A percentile compares a stretch with the other conserved stretches of the same genome.
phyloP scores from a whole-genome alignment of 1,140 invertebrate genomes.

The Physella acuta region DNA sequence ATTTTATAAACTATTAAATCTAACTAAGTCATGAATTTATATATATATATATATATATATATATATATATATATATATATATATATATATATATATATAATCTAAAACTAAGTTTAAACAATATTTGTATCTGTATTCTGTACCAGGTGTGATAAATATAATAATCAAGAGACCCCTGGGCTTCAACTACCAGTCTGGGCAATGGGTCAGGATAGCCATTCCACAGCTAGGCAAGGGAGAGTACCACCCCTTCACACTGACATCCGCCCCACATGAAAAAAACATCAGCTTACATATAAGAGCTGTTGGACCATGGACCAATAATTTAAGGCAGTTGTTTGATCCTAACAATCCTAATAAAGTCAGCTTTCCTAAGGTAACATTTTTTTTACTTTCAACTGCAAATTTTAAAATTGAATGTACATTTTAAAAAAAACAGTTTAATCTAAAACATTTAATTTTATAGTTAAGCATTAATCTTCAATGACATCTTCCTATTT shows the following conservation, averaged over 20 bases:
- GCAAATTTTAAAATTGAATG: background rate
- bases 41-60: too few species aligned
- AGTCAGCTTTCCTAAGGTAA: constrained; percentile 8
- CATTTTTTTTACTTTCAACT: too few species aligned
- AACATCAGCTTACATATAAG: constrained; percentile 97
- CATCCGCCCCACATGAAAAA: constrained; percentile 97
- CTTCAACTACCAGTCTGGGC: constrained; percentile 90
- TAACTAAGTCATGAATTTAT: too few species aligned
- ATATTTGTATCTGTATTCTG: too few species aligned
- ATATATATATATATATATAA: too few species aligned
- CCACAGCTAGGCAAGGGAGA: constrained; percentile 88
- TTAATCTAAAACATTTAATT: background rate
- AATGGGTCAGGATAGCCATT: constrained; percentile 88
- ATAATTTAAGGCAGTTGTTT: constrained; percentile 64
- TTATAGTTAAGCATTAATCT: too few species aligned
- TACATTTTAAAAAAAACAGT: background rate
- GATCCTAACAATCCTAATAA: constrained; percentile 45
- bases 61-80: too few species aligned
- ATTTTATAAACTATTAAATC: too few species aligned
- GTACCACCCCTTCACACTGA: constrained; percentile 97
- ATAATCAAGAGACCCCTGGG: constrained; percentile 79
- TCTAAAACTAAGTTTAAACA: too few species aligned
- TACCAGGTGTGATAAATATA: constrained; percentile 64
- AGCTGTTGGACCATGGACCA: constrained; percentile 82
- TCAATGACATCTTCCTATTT: too few species aligned